Base-by-base conservation (phyloP, 2,888 invertebrate genomes). In the Brachypalpus laphriformis region DNA sequence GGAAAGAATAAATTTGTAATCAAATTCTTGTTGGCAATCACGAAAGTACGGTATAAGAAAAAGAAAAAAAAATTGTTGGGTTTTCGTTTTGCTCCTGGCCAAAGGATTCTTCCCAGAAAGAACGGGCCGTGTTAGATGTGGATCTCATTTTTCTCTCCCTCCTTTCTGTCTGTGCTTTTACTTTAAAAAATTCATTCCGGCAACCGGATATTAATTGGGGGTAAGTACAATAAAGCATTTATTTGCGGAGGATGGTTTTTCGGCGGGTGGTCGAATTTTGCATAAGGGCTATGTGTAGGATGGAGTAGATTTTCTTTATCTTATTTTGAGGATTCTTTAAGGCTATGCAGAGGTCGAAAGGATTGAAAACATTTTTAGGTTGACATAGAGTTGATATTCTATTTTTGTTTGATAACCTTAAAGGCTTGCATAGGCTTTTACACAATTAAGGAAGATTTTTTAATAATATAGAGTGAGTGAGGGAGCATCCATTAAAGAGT, bases 201-300 rank as follows among this genome's bases (percentile, higher is more conserved):
- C 71, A 75, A 85, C 85, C 80, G 85, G 85, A 85, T 85, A 85
- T 85, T 85, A 85, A 85, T 85, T 85, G 85, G 65, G 80, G 71
- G 74, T 74, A 63, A 81, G 74, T 61, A 74, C 81, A 81, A 74
- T 81, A 75, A 81, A 81, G 81, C 74, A 81, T 81, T 81, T 81
- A 75, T 81, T 80, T 80, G 72, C 57, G 37, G 40, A 74, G 61
- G 47, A 54, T 54, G 22, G 45, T 14, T 66, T 14, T 28, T 51
- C 18, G 49, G 40, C n/a, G 57, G 18, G 63, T 49, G 68, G 57
- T 28, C 25, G 25, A 76, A 28, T 14, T 51, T 49, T 45, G 16
- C 63, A 65, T 70, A 40, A 49, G 51, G 34, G 63, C 31, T 51
- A 31, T 34, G 49, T 47, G n/a, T 7, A 16, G 25, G 42, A 31